phyloP scores from a whole-genome alignment of 2,888 invertebrate genomes.

The Platynereis dumerilii region DNA sequence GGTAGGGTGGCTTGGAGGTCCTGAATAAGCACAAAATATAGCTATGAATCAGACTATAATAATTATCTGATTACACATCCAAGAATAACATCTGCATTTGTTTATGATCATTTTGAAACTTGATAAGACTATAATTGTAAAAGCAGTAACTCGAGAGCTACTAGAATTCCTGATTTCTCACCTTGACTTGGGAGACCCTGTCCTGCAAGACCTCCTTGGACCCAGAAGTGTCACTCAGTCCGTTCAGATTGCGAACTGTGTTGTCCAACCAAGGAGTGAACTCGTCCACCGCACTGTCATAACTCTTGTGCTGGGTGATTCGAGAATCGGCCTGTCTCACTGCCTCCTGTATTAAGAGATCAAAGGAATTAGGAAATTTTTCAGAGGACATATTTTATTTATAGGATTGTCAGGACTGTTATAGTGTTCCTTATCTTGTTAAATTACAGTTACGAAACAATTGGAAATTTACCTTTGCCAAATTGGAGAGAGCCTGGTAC shows the following conservation, averaged over 20 bases:
- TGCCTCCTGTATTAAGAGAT: constrained; percentile 45
- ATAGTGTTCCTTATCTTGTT: no score
- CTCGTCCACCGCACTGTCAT: constrained; percentile 88
- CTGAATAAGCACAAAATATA: constrained; percentile 71
- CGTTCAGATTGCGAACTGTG: constrained; percentile 82
- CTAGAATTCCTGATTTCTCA: no score
- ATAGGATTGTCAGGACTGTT: no score
- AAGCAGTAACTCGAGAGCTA: no score
- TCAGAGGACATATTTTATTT: no score
- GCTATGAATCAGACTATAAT: no score
- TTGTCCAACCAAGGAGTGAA: constrained; percentile 92
- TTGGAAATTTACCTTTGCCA: constrained; percentile 92
- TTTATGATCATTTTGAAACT: no score
- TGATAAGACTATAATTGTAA: no score
- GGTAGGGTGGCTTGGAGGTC: constrained; percentile 88
- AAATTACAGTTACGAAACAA: no score
- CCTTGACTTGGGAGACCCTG: constrained; percentile 70
- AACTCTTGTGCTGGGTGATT: constrained; percentile 91
- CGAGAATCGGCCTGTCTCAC: constrained; percentile 82
- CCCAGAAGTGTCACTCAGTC: constrained; percentile 81
- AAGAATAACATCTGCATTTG: no score
- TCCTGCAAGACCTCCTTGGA: constrained; percentile 83
- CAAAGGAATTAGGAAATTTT: no score
- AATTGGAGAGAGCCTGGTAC: constrained; percentile 86
- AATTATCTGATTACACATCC: no score